Conservation (phyloP, 2,797 vertebrate genomes). For the Neostethus bicornis region DNA sequence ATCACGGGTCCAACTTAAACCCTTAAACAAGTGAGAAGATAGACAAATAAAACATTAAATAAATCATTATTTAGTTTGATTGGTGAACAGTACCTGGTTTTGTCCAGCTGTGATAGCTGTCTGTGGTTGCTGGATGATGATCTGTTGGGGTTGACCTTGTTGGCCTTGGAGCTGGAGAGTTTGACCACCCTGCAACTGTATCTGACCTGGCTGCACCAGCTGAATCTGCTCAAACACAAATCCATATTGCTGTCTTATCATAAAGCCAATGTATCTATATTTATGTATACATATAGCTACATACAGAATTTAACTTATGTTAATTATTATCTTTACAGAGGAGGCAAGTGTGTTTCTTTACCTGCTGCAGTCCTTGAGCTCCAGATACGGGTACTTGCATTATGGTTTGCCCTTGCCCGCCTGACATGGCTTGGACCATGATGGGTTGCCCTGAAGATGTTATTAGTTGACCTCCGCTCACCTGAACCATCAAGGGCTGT, state of each 20-base stretch:
- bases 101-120: conserved; percentile 96
- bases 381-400: conserved; percentile 98
- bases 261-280: too few relatives aligned
- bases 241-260: too few relatives aligned
- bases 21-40: not conserved
- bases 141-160: conserved; percentile 97
- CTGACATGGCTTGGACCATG: conserved; percentile 97
- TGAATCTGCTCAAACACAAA: conserved; percentile 92
- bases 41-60: not conserved
- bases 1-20: too few relatives aligned
- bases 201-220: conserved; percentile 95
- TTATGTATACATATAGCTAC: too few relatives aligned
- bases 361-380: conserved; percentile 96
- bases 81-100: conserved; percentile 87
- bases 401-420: conserved; percentile 96
- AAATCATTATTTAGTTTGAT: not conserved
- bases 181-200: conserved; percentile 97
- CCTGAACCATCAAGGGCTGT: conserved; percentile 98
- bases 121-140: conserved; percentile 99
- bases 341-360: conserved; percentile 50
- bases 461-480: conserved; percentile 97
- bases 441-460: conserved; percentile 99
- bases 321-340: too few relatives aligned
- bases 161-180: conserved; percentile 96
- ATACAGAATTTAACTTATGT: too few relatives aligned